Evolutionary conservation across 2,113 vertebrate species (phyloP).

Genomic region (Aegotheles bennettii): DNA sequence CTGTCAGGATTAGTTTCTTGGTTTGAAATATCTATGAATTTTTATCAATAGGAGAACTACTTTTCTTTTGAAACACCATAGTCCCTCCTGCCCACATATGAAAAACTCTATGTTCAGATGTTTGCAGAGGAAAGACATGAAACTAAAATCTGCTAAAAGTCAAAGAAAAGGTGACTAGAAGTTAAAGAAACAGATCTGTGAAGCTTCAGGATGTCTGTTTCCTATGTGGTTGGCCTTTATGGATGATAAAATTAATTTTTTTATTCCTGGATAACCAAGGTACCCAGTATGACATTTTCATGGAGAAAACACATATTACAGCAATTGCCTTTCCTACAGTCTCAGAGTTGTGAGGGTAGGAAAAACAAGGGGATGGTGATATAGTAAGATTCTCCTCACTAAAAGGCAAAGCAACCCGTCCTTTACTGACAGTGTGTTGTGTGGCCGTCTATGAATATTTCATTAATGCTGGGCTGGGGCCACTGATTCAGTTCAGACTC

Average conservation of each 20-base stretch:
- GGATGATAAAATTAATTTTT: neutral
- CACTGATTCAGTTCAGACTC: conserved; percentile 61
- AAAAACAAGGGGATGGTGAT: neutral
- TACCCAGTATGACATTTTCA: neutral
- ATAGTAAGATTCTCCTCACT: neutral
- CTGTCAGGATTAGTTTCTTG: neutral
- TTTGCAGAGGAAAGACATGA: neutral
- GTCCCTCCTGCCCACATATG: neutral
- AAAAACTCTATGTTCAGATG: neutral
- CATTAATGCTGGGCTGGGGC: conserved; percentile 53
- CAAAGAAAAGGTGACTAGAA: neutral
- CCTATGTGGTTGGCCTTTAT: neutral
- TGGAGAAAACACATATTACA: neutral
- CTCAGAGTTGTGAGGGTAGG: neutral
- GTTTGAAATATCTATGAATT: neutral
- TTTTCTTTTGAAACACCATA: neutral
- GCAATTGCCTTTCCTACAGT: neutral
- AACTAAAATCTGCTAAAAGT: neutral
- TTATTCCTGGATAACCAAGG: neutral
- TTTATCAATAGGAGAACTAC: neutral
- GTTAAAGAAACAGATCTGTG: neutral
- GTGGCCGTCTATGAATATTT: conserved; percentile 51
- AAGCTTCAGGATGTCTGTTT: neutral
- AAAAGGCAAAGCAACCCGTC: conserved; percentile 14
- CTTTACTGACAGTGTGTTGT: conserved; percentile 29